Evolutionary conservation across 1,140 invertebrate genomes (phyloP).

Genomic region (Atta cephalotes): DNA sequence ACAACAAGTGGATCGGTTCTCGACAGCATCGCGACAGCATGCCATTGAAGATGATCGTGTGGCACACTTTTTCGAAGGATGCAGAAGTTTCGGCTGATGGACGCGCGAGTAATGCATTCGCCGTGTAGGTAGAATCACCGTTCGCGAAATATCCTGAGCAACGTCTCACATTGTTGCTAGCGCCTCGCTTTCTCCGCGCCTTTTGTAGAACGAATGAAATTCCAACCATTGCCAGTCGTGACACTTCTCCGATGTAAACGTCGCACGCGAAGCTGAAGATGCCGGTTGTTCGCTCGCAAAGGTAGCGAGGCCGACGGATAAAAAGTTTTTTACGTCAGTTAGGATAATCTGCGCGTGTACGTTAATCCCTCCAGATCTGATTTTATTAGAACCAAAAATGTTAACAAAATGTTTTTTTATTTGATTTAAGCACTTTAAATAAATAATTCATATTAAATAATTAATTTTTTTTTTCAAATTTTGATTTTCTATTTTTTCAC

Average conservation of each 20-base stretch:
- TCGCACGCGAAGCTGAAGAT: background rate
- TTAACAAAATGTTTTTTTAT: too few relatives aligned
- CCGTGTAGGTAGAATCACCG: background rate
- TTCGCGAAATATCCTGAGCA: slow-evolving; percentile 54
- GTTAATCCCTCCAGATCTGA: too few relatives aligned
- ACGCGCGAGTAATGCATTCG: slow-evolving; percentile 34
- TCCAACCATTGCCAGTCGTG: slow-evolving; percentile 44
- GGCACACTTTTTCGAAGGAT: slow-evolving; percentile 54
- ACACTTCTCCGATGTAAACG: slow-evolving; percentile 46
- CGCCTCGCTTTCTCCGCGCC: slow-evolving; percentile 56
- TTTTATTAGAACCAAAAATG: too few relatives aligned
- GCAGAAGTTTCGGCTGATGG: slow-evolving; percentile 27
- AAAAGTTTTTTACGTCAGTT: too few relatives aligned
- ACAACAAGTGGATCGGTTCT: background rate
- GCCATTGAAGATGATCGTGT: background rate
- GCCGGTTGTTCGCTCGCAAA: background rate
- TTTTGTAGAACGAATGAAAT: slow-evolving; percentile 65
- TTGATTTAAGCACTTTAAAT: too few relatives aligned
- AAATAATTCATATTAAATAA: too few relatives aligned
- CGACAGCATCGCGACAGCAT: background rate
- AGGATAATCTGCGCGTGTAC: background rate
- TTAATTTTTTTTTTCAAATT: too few relatives aligned
- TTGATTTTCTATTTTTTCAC: too few relatives aligned
- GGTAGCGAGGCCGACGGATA: background rate
- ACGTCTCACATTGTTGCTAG: slow-evolving; percentile 60